Base-by-base conservation (phyloP, 1,140 invertebrate genomes). In the Phocides pigmalion region DNA sequence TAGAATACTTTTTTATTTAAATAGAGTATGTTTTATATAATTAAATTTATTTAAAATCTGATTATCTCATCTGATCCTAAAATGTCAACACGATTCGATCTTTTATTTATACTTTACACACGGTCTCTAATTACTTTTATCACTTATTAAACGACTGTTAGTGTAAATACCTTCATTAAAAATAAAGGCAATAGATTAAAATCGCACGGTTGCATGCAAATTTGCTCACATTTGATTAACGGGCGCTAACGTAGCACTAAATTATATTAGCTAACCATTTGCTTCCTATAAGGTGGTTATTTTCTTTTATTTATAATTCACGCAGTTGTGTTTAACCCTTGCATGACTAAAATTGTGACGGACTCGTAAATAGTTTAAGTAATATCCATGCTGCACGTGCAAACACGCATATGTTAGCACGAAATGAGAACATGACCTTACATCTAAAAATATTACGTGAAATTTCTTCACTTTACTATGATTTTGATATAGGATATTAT, bases 101-200 rank as follows among this genome's bases (percentile, higher is more conserved):
- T 49, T 39, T 35, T 46, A 46, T 15, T 9, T 49, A 16, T 37
- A 51, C 25, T 3, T 49, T 16, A 25, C 25, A 14, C 35, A 61
- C 19, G 56, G 28, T 6, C 56, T 49, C 44, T 61, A 61, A 61
- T 61, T 61, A 49, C 46, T 50, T 50, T 50, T 50, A 62, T 49
- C 58, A 62, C 58, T 37, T 32, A 49, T 22, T 62, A 62, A 62
- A 22, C 44, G 25, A 28, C 22, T 62, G 44, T 42, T 37, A 12
- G 15, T 50, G 44, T 62, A 62, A 62, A 62, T 62, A 62, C 58
- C 58, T 62, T 62, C 58, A 62, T 62, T 62, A 62, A 50, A 62
- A 62, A 44, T 62, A 62, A 50, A 62, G 46, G 25, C 32, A 61
- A 50, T 62, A 62, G 58, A 62, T 62, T 62, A 62, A 62, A 62